Evolutionary conservation across 2,888 invertebrate species (phyloP), one percentile per base, ranked within the genome.

Genomic region (Drosophila prostipennis): DNA sequence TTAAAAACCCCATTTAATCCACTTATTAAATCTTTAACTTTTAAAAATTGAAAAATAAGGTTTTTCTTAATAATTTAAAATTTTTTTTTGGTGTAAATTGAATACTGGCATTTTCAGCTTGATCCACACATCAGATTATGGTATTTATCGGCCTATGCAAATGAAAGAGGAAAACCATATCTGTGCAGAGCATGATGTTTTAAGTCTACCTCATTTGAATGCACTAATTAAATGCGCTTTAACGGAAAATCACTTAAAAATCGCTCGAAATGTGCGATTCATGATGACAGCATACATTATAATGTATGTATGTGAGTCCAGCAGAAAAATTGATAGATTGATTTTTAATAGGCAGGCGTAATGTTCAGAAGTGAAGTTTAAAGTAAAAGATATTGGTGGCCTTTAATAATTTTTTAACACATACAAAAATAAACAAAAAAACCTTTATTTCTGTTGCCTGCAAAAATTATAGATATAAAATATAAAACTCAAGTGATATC

Each of bases 221-320:
- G 56, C 53, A 48, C 64, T 48, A 53, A 74, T 82, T 74, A 70
- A 77, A 53, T 40, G 39, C 34, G 61, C 53, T 84, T 81, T 72
- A 69, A 29, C 26, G 14, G 13, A 23, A 64, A 73, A 67, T 23
- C 51, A 52, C 23, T 75, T 59, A 53, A 68, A 70, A 65, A 69
- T 59, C 52, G 55, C 51, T 64, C 59, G 49, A 13, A n/a, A 45
- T 53, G 10, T 34, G 52, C 1, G 7, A 29, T 54, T 54, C 14
- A 37, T 29, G 3, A 14, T 45, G 60, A 32, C 43, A 43, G 43
- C 14, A 14, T 3, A 10, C 4, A 16, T 10, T 2, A 19, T 19
- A 19, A 40, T 40, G 8, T 16, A 16, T 16, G 39, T 10, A 10
- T 1, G 14, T 14, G 14, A 34, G 8, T 10, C 1, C 2, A 10